Conservation (phyloP, 1,140 invertebrate species). For the Polypedilum pembai region DNA sequence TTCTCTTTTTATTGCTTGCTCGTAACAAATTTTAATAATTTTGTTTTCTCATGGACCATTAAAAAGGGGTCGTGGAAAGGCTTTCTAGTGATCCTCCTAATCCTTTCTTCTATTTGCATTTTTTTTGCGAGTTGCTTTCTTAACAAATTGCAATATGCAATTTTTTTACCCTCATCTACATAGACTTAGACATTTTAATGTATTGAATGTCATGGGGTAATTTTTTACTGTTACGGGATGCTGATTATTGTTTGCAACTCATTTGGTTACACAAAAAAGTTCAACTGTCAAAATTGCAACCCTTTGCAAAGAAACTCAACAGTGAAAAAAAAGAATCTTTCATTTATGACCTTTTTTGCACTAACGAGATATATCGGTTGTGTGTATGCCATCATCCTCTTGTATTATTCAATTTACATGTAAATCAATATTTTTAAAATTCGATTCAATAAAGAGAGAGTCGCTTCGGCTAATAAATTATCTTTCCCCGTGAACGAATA, state of each 20-base stretch:
- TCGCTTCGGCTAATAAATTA: slow-evolving; percentile 25
- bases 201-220: slow-evolving; percentile 20
- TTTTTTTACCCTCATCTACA: slow-evolving; percentile 22
- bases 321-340: no score
- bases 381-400: neutral
- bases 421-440: slow-evolving; percentile 23
- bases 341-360: slow-evolving; percentile 25
- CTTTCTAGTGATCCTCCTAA: neutral
- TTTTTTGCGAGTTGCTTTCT: neutral
- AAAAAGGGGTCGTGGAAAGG: neutral
- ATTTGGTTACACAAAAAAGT: slow-evolving; percentile 19
- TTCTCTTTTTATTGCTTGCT: neutral
- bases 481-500: slow-evolving; percentile 22
- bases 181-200: no score
- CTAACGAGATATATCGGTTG: slow-evolving; percentile 12
- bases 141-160: neutral
- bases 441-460: neutral
- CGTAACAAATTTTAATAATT: neutral
- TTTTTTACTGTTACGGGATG: neutral
- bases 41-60: neutral
- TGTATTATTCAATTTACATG: neutral
- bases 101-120: neutral
- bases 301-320: neutral
- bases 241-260: slow-evolving; percentile 23
- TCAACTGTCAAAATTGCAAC: neutral